Base-by-base conservation (phyloP, 1,140 invertebrate species). In the Conus betulinus region DNA sequence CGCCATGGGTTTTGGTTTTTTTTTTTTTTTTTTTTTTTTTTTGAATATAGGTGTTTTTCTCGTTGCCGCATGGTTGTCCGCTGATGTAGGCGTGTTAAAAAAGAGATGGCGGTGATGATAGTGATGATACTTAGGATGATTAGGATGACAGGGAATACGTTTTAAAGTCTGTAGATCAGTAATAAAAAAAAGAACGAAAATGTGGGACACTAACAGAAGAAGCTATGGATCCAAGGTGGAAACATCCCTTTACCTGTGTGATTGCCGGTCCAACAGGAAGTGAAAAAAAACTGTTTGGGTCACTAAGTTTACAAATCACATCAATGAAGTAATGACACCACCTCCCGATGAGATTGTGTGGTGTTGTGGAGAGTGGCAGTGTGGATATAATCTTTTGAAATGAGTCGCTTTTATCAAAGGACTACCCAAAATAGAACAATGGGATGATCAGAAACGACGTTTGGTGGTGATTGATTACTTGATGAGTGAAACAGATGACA, bases 401-500 rank as follows among this genome's bases (percentile, higher is more conserved):
- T 13, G 71, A 17, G n/a, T 76, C 8, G 8, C 71, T 76, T 76
- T 76, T n/a, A 25, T 76, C 8, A 5, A 76, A 76, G 71, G 20
- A 13, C 25, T 76, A 76, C 71, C 71, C 8, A 76, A 23, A 8
- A n/a, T n/a, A 23, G 71, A 76, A n/a, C 1, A 76, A 10, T 76
- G 71, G 71, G 71, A 76, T 23, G 25, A 8, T n/a, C 8, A 1
- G 13, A 17, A 76, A 23, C 13, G 25, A 23, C 13, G 25, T 8
- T 76, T 76, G 71, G 71, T 76, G n/a, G 23, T 76, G 8, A 76
- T 76, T 23, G n/a, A 76, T 76, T 3, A 76, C n/a, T 76, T 76
- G 71, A 76, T 76, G 71, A 76, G 71, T n/a, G 71, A 76, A 76
- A 76, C 25, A 23, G 71, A 76, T 76, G 71, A 76, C 20, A 76